phyloP scores from a whole-genome alignment of 2,888 invertebrate genomes.

The Drosophila lutescens region DNA sequence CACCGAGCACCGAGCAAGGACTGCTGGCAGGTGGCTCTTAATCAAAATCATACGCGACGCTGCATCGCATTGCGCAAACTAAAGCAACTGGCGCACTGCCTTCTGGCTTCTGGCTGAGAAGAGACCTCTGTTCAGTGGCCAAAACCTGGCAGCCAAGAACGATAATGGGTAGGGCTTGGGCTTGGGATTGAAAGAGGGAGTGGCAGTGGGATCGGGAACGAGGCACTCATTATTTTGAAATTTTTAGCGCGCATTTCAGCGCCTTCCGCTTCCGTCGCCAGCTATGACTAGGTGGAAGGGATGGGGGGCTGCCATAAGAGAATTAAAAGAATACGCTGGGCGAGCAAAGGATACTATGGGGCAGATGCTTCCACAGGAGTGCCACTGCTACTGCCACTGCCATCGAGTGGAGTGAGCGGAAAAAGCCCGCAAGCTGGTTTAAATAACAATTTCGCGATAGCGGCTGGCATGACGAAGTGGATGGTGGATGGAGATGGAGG shows the following conservation, averaged over 20 bases:
- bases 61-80: slow-evolving; percentile 66
- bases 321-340: slow-evolving; percentile 61
- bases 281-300: slow-evolving; percentile 13
- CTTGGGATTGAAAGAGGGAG: too few relatives aligned
- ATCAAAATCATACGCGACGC: slow-evolving; percentile 76
- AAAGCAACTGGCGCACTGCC: slow-evolving; percentile 7
- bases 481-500: background rate
- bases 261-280: slow-evolving; percentile 75
- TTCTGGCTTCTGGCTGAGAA: background rate
- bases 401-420: slow-evolving; percentile 14
- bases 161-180: background rate
- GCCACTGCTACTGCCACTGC: slow-evolving; percentile 3
- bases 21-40: slow-evolving; percentile 64
- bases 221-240: slow-evolving; percentile 81
- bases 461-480: slow-evolving; percentile 1
- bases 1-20: background rate
- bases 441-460: slow-evolving; percentile 72
- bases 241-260: slow-evolving; percentile 81
- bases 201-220: background rate
- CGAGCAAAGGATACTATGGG: slow-evolving; percentile 19
- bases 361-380: slow-evolving; percentile 7
- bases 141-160: slow-evolving; percentile 1
- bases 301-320: slow-evolving; percentile 53
- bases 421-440: slow-evolving; percentile 67
- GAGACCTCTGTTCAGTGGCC: slow-evolving; percentile 27